Conservation (phyloP, 2,888 invertebrate genomes). For the Nomada fucata region DNA sequence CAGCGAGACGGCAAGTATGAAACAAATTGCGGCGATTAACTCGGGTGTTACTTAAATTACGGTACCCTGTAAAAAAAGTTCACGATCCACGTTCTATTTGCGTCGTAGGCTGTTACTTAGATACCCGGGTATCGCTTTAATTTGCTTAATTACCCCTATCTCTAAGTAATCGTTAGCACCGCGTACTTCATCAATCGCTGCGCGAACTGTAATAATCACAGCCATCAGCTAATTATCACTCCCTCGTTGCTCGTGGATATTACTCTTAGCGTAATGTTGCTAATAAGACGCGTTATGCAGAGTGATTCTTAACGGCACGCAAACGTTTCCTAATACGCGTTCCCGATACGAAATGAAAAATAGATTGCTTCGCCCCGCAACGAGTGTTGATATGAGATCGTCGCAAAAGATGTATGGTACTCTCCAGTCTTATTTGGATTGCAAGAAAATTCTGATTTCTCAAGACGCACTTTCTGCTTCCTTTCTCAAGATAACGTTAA, state of each 20-base stretch:
- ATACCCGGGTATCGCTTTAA: constrained; percentile 24
- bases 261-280: constrained; percentile 15
- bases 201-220: constrained; percentile 16
- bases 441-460: too few species aligned
- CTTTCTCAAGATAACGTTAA: too few species aligned
- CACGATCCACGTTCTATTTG: neutral
- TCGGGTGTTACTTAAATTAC: constrained; percentile 7
- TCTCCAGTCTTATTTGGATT: too few species aligned
- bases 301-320: neutral
- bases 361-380: neutral
- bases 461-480: too few species aligned
- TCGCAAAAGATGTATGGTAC: too few species aligned
- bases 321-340: neutral
- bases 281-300: constrained; percentile 9
- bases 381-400: too few species aligned
- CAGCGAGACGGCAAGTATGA: constrained; percentile 33
- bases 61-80: constrained; percentile 2
- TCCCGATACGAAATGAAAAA: neutral
- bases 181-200: constrained; percentile 11
- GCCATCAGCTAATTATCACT: constrained; percentile 31
- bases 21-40: constrained; percentile 6
- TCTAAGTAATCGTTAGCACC: constrained; percentile 37
- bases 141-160: constrained; percentile 26
- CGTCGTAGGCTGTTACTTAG: constrained; percentile 1
- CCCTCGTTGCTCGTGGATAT: neutral